Percentiles rank a stretch among this genome's conserved stretches.
phyloP scores from a whole-genome alignment of 2,888 invertebrate genomes.

The Yponomeuta cagnagella region DNA sequence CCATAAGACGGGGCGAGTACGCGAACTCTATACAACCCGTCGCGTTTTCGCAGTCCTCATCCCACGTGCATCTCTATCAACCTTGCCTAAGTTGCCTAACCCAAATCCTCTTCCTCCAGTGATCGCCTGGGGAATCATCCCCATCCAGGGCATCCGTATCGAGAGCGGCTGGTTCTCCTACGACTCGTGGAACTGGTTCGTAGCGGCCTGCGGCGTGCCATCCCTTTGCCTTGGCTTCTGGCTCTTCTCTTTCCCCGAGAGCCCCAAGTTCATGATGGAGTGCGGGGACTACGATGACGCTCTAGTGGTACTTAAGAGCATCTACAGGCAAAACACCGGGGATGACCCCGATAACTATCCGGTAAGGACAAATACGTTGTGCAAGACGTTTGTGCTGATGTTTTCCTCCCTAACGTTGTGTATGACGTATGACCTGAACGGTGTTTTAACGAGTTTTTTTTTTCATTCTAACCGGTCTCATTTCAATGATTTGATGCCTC shows the following conservation, averaged over 20 bases:
- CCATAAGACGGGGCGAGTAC: too few species aligned
- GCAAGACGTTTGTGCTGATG: neutral
- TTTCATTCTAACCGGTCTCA: too few species aligned
- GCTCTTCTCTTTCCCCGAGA: conserved; percentile 86
- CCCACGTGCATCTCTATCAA: too few species aligned
- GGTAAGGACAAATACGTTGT: conserved; percentile 58
- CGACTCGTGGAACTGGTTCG: conserved; percentile 89
- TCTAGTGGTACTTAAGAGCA: conserved; percentile 79
- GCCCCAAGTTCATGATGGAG: conserved; percentile 88
- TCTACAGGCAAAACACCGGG: conserved; percentile 84
- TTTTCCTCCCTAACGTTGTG: neutral
- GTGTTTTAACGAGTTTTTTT: neutral
- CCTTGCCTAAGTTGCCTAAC: neutral
- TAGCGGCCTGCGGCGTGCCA: conserved; percentile 83
- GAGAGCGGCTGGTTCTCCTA: conserved; percentile 78
- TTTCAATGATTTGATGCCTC: too few species aligned
- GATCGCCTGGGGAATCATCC: conserved; percentile 87
- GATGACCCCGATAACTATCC: conserved; percentile 82
- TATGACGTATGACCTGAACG: neutral
- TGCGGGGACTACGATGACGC: conserved; percentile 87
- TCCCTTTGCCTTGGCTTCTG: conserved; percentile 81
- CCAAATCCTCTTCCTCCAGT: conserved; percentile 56
- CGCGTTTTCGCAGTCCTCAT: too few species aligned
- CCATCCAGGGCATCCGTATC: conserved; percentile 78
- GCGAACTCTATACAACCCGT: too few species aligned